These are phyloP conservation scores for Cinclus mexicanus DNA, from an alignment of 2,113 vertebrate species.

Conservation along the genomic window DNA sequence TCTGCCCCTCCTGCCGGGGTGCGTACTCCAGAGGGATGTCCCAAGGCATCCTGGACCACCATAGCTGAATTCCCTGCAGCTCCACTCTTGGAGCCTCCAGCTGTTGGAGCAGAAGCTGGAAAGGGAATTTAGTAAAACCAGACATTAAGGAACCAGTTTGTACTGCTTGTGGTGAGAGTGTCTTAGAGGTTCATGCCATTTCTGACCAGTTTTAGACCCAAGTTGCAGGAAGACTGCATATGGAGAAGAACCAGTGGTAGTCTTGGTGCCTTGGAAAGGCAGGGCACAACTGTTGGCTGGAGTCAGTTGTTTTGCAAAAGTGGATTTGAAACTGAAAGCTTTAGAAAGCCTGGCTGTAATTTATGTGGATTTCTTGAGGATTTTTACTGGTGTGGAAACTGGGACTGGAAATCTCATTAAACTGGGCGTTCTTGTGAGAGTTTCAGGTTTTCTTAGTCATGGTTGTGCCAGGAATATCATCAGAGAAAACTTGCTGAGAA, in stretches of 20 bases:
- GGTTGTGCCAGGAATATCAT: slow-evolving; percentile 62
- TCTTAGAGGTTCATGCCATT: neutral
- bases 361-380: slow-evolving; percentile 49
- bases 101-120: neutral
- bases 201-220: neutral
- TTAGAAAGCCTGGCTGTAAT: slow-evolving; percentile 29
- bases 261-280: neutral
- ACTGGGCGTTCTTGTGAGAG: slow-evolving; percentile 45
- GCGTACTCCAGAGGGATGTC: neutral
- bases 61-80: neutral
- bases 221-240: neutral
- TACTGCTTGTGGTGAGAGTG: neutral
- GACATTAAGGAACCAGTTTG: neutral
- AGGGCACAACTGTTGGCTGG: neutral
- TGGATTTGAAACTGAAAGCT: neutral
- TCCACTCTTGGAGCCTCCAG: neutral
- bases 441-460: slow-evolving; percentile 55
- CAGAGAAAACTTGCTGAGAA: slow-evolving; percentile 39
- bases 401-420: slow-evolving; percentile 65
- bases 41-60: neutral
- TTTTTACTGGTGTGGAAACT: slow-evolving; percentile 57
- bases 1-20: neutral
- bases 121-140: neutral
- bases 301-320: slow-evolving; percentile 6
- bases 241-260: neutral